These are phyloP conservation scores for Python bivittatus DNA, from an alignment of 2,113 vertebrate species.

Conservation along the genomic window DNA sequence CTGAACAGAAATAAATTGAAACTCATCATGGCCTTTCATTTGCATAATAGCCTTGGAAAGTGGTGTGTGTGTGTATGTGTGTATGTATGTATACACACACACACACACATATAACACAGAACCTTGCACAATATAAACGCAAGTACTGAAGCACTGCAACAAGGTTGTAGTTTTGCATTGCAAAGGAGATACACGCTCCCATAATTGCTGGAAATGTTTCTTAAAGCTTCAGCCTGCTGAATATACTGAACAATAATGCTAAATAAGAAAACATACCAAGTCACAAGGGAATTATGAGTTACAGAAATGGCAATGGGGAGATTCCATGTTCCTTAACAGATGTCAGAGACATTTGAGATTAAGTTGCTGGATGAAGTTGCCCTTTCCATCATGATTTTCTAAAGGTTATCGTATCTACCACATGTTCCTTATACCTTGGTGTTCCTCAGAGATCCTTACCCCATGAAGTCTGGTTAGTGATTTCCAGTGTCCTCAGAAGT, in stretches of 20 bases:
- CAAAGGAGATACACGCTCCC: background rate
- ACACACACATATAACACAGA: background rate
- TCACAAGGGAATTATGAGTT: background rate
- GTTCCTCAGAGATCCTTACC: background rate
- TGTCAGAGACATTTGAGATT: background rate
- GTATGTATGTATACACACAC: background rate
- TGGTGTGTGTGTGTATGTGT: background rate
- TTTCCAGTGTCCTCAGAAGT: background rate
- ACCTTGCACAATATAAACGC: background rate
- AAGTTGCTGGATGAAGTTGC: background rate
- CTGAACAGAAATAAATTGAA: slow-evolving; percentile 18
- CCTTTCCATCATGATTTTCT: background rate
- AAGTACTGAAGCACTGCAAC: background rate
- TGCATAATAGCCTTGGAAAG: slow-evolving; percentile 12
- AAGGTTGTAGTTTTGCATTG: background rate
- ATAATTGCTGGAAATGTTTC: fast-evolving
- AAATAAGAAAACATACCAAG: background rate
- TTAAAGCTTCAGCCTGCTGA: background rate
- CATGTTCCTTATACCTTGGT: background rate
- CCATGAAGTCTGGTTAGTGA: background rate
- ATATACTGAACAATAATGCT: background rate
- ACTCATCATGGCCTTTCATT: slow-evolving; percentile 10
- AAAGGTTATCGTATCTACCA: background rate
- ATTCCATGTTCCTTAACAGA: background rate
- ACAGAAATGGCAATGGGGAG: background rate